Evolutionary conservation across 2,113 vertebrate species (phyloP).

Genomic region (Gadus chalcogrammus): DNA sequence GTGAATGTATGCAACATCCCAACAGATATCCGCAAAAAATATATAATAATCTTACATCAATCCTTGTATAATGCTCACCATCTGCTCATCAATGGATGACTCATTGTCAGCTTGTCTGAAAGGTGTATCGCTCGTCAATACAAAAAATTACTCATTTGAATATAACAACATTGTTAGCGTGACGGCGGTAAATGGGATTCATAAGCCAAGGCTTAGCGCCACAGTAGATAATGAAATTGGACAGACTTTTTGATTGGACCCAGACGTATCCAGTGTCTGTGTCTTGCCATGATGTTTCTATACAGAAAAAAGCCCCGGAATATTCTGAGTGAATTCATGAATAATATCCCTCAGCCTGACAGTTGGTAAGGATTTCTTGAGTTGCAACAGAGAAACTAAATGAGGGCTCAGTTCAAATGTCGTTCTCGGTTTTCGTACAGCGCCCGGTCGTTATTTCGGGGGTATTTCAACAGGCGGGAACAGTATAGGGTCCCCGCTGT

Average conservation of each 20-base stretch:
- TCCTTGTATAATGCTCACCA: neutral
- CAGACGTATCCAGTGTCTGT: slow-evolving; percentile 22
- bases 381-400: slow-evolving; percentile 46
- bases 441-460: no score
- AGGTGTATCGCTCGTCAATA: neutral
- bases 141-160: neutral
- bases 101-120: neutral
- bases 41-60: no score
- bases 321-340: slow-evolving; percentile 58
- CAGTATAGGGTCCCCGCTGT: no score
- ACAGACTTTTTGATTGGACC: slow-evolving; percentile 32
- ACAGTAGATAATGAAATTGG: slow-evolving; percentile 33
- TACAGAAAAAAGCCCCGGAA: slow-evolving; percentile 44
- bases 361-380: slow-evolving; percentile 50
- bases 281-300: slow-evolving; percentile 33
- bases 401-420: slow-evolving; percentile 35
- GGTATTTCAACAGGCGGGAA: no score
- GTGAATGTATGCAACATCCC: no score
- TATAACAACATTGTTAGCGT: slow-evolving; percentile 8
- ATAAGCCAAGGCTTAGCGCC: slow-evolving; percentile 39
- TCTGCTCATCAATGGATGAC: neutral
- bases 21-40: no score
- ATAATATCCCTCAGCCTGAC: slow-evolving; percentile 49
- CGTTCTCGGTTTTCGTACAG: slow-evolving; percentile 25
- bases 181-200: slow-evolving; percentile 14